These are phyloP conservation scores for Ips nitidus DNA, from an alignment of 1,140 invertebrate species.

Conservation along the genomic window DNA sequence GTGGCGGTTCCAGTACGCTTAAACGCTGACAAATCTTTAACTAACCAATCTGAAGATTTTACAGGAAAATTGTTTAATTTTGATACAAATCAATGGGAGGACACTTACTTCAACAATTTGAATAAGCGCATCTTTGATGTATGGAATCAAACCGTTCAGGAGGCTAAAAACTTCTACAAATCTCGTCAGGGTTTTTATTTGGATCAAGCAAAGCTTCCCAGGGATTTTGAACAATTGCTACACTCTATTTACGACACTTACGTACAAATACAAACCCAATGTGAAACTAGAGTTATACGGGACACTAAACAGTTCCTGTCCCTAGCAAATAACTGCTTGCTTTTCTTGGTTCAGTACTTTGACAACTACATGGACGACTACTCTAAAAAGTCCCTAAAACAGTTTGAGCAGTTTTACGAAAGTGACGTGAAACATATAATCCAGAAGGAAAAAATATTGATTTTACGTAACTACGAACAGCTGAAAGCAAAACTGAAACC, in stretches of 20 bases:
- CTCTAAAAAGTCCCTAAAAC: constrained; percentile 5
- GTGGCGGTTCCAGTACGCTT: constrained; percentile 2
- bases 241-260: constrained; percentile 6
- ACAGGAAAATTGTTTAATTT: constrained; percentile 6
- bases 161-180: too few species aligned
- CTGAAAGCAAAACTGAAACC: constrained; percentile 24
- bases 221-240: neutral
- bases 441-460: too few species aligned
- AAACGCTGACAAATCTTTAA: neutral
- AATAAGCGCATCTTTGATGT: neutral
- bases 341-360: constrained; percentile 1
- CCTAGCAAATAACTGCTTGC: constrained; percentile 1
- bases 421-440: neutral
- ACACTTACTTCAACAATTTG: constrained; percentile 6
- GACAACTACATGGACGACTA: constrained; percentile 9
- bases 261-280: constrained; percentile 17
- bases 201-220: too few species aligned
- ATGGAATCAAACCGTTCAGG: too few species aligned
- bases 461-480: constrained; percentile 7
- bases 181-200: too few species aligned
- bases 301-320: constrained; percentile 10
- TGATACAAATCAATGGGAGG: neutral
- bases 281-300: constrained; percentile 17
- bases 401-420: constrained; percentile 10
- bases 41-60: neutral